Evolutionary conservation across 1,140 invertebrate species (phyloP).

Genomic region (Brachionus plicatilis): DNA sequence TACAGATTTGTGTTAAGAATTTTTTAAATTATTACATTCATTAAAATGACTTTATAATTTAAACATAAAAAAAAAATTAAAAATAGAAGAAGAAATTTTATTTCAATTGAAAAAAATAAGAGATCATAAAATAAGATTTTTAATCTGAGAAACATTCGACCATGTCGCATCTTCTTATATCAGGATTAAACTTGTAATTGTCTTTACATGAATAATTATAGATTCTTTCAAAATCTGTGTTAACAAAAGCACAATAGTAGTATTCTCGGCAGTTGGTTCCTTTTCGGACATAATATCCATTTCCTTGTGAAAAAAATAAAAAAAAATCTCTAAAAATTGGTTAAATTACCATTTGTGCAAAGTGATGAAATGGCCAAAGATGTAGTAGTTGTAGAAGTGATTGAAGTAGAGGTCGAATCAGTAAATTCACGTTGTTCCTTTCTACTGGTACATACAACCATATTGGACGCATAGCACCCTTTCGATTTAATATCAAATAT

Average conservation of each 20-base stretch:
- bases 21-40: background rate
- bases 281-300: conserved; percentile 1
- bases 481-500: background rate
- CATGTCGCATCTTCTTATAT: conserved; percentile 6
- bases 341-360: background rate
- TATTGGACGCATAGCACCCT: background rate
- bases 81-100: background rate
- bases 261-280: conserved; percentile 6
- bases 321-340: background rate
- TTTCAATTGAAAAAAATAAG: background rate
- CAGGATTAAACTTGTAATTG: conserved; percentile 17
- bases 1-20: background rate
- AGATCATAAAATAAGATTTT: background rate
- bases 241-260: conserved; percentile 19
- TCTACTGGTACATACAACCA: background rate
- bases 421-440: background rate
- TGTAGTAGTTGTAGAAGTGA: background rate
- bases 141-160: background rate
- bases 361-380: background rate
- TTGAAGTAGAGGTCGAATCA: background rate
- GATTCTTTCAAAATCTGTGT: conserved; percentile 6
- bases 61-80: no score
- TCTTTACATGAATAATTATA: conserved; percentile 19
- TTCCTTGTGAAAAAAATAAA: background rate
- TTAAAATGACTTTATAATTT: no score